phyloP scores from a whole-genome alignment of 2,888 invertebrate genomes.

The Nemoura dubitans region DNA sequence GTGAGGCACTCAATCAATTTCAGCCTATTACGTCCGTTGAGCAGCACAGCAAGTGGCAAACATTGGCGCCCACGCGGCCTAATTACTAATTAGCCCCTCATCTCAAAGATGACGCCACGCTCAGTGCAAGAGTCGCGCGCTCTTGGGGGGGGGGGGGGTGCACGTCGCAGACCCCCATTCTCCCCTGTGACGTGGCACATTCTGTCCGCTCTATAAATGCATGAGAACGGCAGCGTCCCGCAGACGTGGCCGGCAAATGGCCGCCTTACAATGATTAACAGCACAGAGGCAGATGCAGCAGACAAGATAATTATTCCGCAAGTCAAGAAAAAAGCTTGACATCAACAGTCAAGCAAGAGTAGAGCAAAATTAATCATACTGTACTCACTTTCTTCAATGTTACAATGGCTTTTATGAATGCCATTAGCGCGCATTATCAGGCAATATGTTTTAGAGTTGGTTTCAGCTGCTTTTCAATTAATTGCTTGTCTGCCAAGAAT shows the following conservation, averaged over 20 bases:
- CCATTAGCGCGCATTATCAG: background rate
- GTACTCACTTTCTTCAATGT: background rate
- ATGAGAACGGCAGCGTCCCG: background rate
- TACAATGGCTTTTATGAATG: background rate
- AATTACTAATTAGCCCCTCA: background rate
- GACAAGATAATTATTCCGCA: background rate
- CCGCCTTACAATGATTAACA: background rate
- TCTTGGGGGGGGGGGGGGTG: no score
- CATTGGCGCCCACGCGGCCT: background rate
- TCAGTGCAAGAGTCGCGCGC: background rate
- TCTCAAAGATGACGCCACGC: background rate
- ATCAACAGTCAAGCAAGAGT: background rate
- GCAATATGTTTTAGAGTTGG: background rate
- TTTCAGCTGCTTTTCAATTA: background rate
- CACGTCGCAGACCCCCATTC: background rate
- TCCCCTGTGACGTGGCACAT: background rate
- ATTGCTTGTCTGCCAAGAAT: background rate
- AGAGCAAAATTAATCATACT: background rate
- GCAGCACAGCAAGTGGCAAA: background rate
- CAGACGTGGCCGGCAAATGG: background rate
- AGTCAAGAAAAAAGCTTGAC: background rate
- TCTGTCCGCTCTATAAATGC: background rate
- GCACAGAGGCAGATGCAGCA: background rate
- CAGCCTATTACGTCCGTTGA: conserved; percentile 7
- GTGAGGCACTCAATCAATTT: background rate